Evolutionary conservation across 1,140 invertebrate species (phyloP), one percentile per base, ranked within the genome.

Genomic region (Onthophagus taurus): DNA sequence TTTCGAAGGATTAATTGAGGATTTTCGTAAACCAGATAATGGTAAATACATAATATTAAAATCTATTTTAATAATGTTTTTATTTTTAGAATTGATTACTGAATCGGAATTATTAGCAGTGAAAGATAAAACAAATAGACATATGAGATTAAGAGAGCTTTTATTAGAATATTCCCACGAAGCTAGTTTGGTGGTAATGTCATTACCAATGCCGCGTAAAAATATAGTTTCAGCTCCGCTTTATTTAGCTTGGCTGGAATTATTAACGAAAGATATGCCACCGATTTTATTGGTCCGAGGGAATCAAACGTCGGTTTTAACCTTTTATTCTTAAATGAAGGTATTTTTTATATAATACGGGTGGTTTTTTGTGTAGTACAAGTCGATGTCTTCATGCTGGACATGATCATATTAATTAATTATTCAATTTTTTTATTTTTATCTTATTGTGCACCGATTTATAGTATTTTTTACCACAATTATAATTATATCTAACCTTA

Each of bases 261-360:
- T 83, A 2, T 69, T 98, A n/a, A 92, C 88, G 3, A 70, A 74
- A 48, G 81, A 85, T 52, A 83, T 93, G 83, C 91, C 91, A 47
- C 85, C 89, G 11, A 84, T 93, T 66, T 68, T 97, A 43, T 76
- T 98, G 31, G 81, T 98, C 34, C 74, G 93, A 54, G 94, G 94
- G 48, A 97, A 97, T 67, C 93, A 97, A 65, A 85, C 83, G 6
- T 91, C 90, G 52, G 93, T 97, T 23, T 74, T 98, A 42, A 98
- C 94, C 29, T 97, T 94, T 73, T 97, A 97, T 68, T 96, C 92
- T 29, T 97, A 81, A 76, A 35, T 48, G n/a, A n/a, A n/a, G n/a
- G n/a, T n/a, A n/a, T n/a, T n/a, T n/a, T n/a, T n/a, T n/a, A n/a
- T n/a, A n/a, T n/a, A n/a, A n/a, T n/a, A n/a, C n/a, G n/a, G n/a